Conservation (phyloP, 2,113 vertebrate species). For the Phalacrocorax brasilianus region DNA sequence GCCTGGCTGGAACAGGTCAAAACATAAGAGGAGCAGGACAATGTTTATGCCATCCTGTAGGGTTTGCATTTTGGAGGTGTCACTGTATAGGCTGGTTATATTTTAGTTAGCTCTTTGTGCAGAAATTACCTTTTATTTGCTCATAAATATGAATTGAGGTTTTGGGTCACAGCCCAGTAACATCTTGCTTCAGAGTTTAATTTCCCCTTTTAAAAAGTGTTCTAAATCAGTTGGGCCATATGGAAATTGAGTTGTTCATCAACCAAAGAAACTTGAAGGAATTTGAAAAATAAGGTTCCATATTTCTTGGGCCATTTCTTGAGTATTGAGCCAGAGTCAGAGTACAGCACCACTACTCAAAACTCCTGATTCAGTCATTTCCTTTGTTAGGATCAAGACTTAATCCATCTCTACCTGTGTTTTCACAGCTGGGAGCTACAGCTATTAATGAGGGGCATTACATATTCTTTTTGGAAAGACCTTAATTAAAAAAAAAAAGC, state of each 20-base stretch:
- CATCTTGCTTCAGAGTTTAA: constrained; percentile 36
- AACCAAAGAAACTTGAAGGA: not conserved
- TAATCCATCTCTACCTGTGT: not conserved
- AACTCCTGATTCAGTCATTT: constrained; percentile 8
- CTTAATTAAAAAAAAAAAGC: not conserved
- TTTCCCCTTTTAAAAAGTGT: constrained; percentile 32
- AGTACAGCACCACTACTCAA: not conserved
- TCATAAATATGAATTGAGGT: constrained; percentile 8
- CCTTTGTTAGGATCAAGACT: constrained; percentile 28
- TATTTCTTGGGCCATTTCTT: constrained; percentile 6
- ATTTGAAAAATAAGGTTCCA: not conserved
- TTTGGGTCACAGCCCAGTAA: constrained; percentile 32
- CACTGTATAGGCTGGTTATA: not conserved
- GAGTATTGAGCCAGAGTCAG: not conserved
- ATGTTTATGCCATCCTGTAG: not conserved
- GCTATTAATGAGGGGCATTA: constrained; percentile 9
- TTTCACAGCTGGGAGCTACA: constrained; percentile 29
- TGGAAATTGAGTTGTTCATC: constrained; percentile 20
- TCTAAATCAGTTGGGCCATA: constrained; percentile 9
- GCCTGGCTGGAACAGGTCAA: not conserved
- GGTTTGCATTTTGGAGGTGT: not conserved
- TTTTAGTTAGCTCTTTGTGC: not conserved
- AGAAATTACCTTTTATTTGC: not conserved
- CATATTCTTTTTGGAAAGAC: not conserved
- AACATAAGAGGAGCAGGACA: not conserved